Conservation (phyloP, 2,113 vertebrate genomes). For the Hydrolagus affinis region DNA sequence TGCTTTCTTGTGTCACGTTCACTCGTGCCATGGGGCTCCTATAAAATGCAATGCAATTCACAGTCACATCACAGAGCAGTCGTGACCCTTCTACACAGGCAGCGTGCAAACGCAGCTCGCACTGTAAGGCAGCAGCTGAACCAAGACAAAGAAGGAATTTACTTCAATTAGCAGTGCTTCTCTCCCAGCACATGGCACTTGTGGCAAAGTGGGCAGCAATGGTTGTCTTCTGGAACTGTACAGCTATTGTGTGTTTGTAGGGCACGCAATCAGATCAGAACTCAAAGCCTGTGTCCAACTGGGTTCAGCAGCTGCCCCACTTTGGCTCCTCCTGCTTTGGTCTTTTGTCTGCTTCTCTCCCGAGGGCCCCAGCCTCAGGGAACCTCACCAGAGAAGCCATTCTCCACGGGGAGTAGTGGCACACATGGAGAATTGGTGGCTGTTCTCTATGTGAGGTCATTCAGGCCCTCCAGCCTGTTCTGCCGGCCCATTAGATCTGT, state of each 20-base stretch:
- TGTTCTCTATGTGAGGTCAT: too few relatives aligned
- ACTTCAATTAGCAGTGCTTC: slow-evolving; percentile 24
- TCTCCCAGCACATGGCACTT: not conserved
- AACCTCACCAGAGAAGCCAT: too few relatives aligned
- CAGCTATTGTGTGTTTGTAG: not conserved
- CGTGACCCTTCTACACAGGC: not conserved
- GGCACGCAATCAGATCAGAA: not conserved
- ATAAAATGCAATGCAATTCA: slow-evolving; percentile 24
- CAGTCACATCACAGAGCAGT: not conserved
- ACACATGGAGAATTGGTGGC: too few relatives aligned
- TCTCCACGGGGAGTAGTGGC: too few relatives aligned
- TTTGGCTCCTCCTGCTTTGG: not conserved
- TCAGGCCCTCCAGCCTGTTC: too few relatives aligned
- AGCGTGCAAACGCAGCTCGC: not conserved
- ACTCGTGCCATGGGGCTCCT: not conserved
- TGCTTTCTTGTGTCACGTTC: slow-evolving; percentile 28
- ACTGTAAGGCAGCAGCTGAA: slow-evolving; percentile 14
- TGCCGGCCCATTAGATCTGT: too few relatives aligned
- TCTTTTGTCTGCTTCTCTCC: not conserved
- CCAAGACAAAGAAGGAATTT: slow-evolving; percentile 18
- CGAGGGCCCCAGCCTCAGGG: too few relatives aligned
- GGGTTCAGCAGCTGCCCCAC: not conserved
- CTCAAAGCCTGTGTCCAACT: not conserved
- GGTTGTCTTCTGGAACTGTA: not conserved
- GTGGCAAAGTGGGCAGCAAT: not conserved